Evolutionary conservation across 2,113 vertebrate species (phyloP).

Genomic region (Oreotrochilus melanogaster): DNA sequence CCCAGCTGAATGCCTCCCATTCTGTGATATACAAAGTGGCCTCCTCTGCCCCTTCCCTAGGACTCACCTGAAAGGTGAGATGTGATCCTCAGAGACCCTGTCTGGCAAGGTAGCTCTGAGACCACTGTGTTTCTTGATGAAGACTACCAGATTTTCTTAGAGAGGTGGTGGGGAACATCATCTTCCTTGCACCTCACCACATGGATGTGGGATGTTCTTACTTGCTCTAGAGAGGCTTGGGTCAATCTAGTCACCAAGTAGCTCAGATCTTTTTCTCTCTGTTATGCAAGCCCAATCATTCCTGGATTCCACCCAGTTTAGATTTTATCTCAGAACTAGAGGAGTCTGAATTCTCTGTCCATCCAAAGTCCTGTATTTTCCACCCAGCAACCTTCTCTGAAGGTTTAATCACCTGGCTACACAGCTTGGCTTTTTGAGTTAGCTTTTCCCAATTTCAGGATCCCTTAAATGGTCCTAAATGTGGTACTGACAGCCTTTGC

Average conservation of each 20-base stretch:
- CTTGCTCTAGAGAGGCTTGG: background rate
- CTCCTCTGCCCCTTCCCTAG: background rate
- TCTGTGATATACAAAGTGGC: background rate
- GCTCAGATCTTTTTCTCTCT: background rate
- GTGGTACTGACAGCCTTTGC: background rate
- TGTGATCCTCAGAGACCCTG: background rate
- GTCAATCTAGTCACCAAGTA: background rate
- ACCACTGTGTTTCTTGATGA: background rate
- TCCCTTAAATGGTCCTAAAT: background rate
- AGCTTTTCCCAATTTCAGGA: background rate
- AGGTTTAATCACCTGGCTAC: background rate
- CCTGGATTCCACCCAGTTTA: background rate
- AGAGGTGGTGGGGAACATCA: background rate
- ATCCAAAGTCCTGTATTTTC: background rate
- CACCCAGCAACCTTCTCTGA: background rate
- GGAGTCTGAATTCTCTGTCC: background rate
- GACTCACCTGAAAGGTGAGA: background rate
- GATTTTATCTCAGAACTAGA: background rate
- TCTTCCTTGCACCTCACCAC: background rate
- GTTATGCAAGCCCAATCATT: background rate
- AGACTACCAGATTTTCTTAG: background rate
- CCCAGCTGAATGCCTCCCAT: background rate
- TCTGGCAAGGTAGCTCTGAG: background rate
- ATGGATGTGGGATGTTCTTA: background rate
- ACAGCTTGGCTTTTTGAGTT: accelerated